Base-by-base conservation (phyloP, 2,888 invertebrate species). In the Doris montereyensis region DNA sequence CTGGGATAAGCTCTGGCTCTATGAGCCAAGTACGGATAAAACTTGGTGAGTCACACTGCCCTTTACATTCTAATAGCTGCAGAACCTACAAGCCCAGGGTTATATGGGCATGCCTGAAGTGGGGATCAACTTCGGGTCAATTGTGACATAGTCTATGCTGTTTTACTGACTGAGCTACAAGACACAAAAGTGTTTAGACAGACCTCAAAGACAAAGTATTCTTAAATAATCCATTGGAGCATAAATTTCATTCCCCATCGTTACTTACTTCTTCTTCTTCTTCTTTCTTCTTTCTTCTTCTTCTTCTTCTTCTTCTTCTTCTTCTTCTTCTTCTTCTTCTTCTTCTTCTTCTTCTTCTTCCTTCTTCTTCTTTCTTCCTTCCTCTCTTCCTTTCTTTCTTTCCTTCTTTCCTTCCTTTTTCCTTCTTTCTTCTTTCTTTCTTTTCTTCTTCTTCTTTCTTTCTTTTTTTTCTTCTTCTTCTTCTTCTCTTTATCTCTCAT, bases 261-360 rank as follows among this genome's bases (percentile, higher is more conserved):
- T 73, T n/a, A 10, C 13, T 32, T 73, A 28, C 10, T 75, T 75
- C 3, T 75, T 75, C 30, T 75, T 75, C 1, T 75, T 75, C 30
- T 75, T 75, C 30, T 60, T 75, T 2, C n/a, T 73, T 26, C 2
- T 73, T 52, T 32, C n/a, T 13, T 41, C 24, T n/a, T 57, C 24
- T 4, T 57, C 52, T 28, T 60, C 26, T 75, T 57, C 52, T 21
- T 60, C 60, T 75, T 13, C 26, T 24, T 71, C 21, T 3, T 35
- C 30, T 24, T 72, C 3, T 13, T 34, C 34, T 24, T 72, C 65
- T 21, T 65, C 26, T 32, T 65, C 26, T 76, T 34, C 26, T 24
- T 76, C 76, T 65, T 41, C 21, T 21, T 32, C 34, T 26, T 73
- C 13, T 57, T 8, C 28, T 28, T 67, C 41, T 35, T 30, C 24